Evolutionary conservation across 2,888 invertebrate species (phyloP).

Genomic region (Noctua janthina): DNA sequence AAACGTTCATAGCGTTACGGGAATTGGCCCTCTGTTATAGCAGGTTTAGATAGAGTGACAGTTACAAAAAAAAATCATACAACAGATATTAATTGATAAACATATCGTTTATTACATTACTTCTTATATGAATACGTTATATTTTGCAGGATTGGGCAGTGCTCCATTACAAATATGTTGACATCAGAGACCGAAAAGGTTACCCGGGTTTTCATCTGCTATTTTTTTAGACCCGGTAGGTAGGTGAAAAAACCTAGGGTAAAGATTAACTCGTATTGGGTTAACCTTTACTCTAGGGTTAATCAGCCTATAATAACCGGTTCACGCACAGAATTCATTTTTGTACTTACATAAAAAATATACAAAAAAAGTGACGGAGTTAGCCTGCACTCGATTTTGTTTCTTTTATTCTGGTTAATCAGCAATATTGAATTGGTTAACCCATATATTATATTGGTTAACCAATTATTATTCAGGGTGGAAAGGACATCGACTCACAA

Average conservation of each 20-base stretch:
- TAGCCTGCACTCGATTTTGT: not conserved
- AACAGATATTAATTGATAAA: conserved; percentile 67
- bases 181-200: not conserved
- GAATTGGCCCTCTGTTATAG: not conserved
- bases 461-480: not conserved
- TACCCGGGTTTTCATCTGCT: not conserved
- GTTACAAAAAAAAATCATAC: conserved; percentile 55
- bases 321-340: not conserved
- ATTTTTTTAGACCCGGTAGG: not conserved
- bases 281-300: no score
- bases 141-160: conserved; percentile 63
- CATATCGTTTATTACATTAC: conserved; percentile 75
- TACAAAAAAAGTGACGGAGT: not conserved
- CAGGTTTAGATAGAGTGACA: conserved; percentile 23
- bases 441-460: not conserved
- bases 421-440: not conserved
- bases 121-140: conserved; percentile 68
- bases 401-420: not conserved
- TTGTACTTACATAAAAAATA: not conserved
- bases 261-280: not conserved
- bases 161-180: conserved; percentile 54
- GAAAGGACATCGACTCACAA: not conserved
- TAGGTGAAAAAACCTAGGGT: not conserved
- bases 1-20: not conserved
- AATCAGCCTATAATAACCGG: not conserved